Base-by-base conservation (phyloP, 2,113 vertebrate genomes). In the Coptodon bakossiorum region DNA sequence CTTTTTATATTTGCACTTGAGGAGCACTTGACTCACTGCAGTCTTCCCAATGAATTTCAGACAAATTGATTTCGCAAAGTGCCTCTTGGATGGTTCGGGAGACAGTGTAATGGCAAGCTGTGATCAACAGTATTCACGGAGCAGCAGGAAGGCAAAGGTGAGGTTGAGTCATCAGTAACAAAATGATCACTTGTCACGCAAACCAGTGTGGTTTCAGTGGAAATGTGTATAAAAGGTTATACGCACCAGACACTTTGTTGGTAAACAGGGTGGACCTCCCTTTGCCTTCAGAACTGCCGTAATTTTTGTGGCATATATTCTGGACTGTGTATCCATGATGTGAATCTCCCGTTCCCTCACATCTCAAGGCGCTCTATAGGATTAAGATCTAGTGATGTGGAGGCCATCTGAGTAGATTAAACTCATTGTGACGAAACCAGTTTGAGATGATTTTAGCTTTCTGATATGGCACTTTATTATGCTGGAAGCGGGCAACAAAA, bases 381-480 rank as follows among this genome's bases (percentile, higher is more conserved):
- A 73, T 45, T 45, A 27, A 73, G 38, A 73, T 27, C 38, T 71
- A 40, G 66, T 71, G 66, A 71, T 2, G 2, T 43, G 12, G 13
- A 73, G 38, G 66, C 38, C 66, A 73, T 73, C 24, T 3, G 9
- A 76, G 40, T 19, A 48, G 40, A 76, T 1, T 76, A 17, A 76
- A 29, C 24, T 3, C 1, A 19, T 2, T 76, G 14, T 48, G 14
- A 29, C 27, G 11, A 76, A 76, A 1, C 24, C 9, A 76, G 40
- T 48, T 76, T 7, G 43, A 76, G 14, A 48, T 48, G 40, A 48
- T 7, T 48, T 76, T 17, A 48, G 68, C 24, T 76, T 29, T 76
- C 13, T 76, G 14, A 11, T 27, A 0, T 1, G 22, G 14, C 40
- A 45, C 38, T 43, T 0, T 24, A 71, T 48, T 45, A 17, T 76